These are phyloP conservation scores for Entomyzon cyanotis DNA, from an alignment of 2,113 vertebrate species.

Conservation along the genomic window DNA sequence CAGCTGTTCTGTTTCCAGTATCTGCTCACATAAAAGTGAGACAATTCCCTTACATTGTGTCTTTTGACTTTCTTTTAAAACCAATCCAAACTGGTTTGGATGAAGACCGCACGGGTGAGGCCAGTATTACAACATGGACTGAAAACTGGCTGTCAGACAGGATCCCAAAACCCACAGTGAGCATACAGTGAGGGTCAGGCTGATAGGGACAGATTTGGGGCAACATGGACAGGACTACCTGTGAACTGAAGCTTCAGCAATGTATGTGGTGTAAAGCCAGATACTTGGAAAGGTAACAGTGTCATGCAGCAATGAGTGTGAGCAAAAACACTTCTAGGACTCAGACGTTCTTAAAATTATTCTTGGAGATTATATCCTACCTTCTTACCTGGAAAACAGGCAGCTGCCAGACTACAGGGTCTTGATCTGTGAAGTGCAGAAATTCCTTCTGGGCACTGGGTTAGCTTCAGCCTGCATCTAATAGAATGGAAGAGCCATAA, in stretches of 20 bases:
- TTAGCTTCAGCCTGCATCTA: not conserved
- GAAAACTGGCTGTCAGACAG: not conserved
- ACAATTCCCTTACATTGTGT: not conserved
- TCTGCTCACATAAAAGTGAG: not conserved
- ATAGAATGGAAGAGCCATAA: not conserved
- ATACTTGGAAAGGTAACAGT: not conserved
- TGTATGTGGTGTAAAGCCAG: not conserved
- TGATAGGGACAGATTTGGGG: not conserved
- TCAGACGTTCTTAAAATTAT: not conserved
- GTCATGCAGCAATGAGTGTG: accelerated
- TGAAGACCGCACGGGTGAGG: not conserved
- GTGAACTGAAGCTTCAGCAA: not conserved
- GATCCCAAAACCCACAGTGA: not conserved
- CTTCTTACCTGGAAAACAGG: not conserved
- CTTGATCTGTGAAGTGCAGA: not conserved
- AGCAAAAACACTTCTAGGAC: not conserved
- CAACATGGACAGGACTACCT: not conserved
- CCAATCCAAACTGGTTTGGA: not conserved
- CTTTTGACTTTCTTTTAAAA: not conserved
- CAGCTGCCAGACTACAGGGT: not conserved
- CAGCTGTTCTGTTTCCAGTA: not conserved
- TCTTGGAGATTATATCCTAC: not conserved
- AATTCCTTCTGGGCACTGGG: not conserved
- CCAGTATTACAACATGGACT: not conserved
- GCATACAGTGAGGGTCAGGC: not conserved